Evolutionary conservation across 2,113 vertebrate species (phyloP), one percentile per base, ranked within the genome.

Genomic region (Pygoscelis adeliae): DNA sequence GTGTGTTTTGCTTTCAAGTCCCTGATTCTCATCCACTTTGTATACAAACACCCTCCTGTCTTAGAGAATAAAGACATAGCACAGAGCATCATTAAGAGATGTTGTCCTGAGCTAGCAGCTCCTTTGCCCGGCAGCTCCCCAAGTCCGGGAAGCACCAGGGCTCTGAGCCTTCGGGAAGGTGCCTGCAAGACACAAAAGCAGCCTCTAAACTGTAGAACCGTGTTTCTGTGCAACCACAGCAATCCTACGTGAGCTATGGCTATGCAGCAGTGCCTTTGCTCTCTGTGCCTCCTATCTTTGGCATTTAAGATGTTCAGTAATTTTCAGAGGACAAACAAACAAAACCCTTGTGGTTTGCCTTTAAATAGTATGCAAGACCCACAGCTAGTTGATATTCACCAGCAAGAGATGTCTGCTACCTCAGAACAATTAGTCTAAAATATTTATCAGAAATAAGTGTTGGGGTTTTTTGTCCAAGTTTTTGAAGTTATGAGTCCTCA

Each of bases 361-460:
- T 92, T 58, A 93, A 92, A 67, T 30, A 38, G 49, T 40, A 22
- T 3, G 80, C 79, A 11, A 50, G 90, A 91, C 85, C 92, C 92
- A 52, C 3, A 6, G 92, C 91, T 96, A 59, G 84, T 95, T 95
- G 93, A 72, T 96, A 96, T 97, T 90, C 97, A 96, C 92, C 95
- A 97, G 83, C 72, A 49, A 97, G 94, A 95, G 96, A 96, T 93
- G 95, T 63, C 95, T 96, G 96, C 91, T 93, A 85, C 95, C 91
- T 83, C 88, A 2, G 8, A 97, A 97, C 97, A 97, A 97, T 98
- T 96, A 88, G 96, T 40, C 91, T 97, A 95, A 97, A 97, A 96
- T 97, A 97, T 97, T 98, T 97, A 98, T 98, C 97, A 96, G 97
- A 96, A 98, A 97, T 96, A 97, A 96, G 86, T 92, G 95, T 92